These are phyloP conservation scores for Latrodectus hesperus DNA, from an alignment of 2,888 invertebrate genomes.

Conservation along the genomic window DNA sequence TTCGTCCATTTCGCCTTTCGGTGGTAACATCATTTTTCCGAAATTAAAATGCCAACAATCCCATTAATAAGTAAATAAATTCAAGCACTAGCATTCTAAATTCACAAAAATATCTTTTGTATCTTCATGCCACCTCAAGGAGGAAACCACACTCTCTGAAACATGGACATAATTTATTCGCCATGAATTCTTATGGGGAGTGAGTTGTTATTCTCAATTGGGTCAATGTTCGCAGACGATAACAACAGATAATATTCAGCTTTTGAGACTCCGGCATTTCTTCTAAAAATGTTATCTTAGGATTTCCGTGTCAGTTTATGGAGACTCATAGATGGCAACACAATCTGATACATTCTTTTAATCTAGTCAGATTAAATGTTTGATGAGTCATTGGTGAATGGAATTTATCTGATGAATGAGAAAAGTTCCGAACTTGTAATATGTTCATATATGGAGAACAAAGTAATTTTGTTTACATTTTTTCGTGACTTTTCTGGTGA, in stretches of 20 bases:
- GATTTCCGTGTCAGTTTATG: not conserved
- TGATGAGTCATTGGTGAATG: too few relatives aligned
- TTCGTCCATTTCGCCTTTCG: slow-evolving; percentile 28
- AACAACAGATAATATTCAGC: slow-evolving; percentile 17
- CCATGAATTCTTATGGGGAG: not conserved
- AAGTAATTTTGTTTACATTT: too few relatives aligned
- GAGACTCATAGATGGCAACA: not conserved
- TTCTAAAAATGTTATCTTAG: slow-evolving; percentile 19
- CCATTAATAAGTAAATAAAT: not conserved
- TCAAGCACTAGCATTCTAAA: not conserved
- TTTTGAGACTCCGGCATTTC: slow-evolving; percentile 11
- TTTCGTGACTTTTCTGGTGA: too few relatives aligned
- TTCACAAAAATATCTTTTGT: not conserved
- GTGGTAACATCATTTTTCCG: slow-evolving; percentile 37
- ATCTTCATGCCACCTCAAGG: slow-evolving; percentile 7
- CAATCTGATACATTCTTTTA: not conserved
- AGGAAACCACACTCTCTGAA: slow-evolving; percentile 23
- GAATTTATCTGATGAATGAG: too few relatives aligned
- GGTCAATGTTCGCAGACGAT: slow-evolving; percentile 45
- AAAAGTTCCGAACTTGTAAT: too few relatives aligned
- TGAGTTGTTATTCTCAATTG: slow-evolving; percentile 19
- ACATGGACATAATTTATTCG: slow-evolving; percentile 24
- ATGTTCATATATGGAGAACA: too few relatives aligned
- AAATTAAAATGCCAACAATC: not conserved
- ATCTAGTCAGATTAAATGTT: not conserved